Evolutionary conservation across 2,888 invertebrate species (phyloP), one percentile per base, ranked within the genome.

Genomic region (Tineola bisselliella): DNA sequence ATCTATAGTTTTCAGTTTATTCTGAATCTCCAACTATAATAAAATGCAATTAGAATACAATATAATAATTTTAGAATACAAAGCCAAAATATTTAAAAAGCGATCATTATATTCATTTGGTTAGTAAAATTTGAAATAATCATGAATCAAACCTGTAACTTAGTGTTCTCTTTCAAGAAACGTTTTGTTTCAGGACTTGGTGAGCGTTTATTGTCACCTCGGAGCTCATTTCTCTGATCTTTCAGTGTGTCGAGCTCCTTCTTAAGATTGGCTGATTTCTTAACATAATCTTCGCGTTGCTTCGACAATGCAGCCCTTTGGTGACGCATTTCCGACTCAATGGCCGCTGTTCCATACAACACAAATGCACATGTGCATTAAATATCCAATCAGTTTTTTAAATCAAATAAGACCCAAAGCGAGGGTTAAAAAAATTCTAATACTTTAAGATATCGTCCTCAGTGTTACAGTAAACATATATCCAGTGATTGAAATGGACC

Each of bases 141-240:
- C 10, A 12, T 38, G 3, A 38, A 38, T 38, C 79, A 88, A 88
- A 94, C 95, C 93, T 95, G 95, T 61, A 95, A 80, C 70, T 93
- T 94, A 69, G 92, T 91, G 78, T 95, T 95, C 78, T 95, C 94
- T 73, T 93, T 92, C 62, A 94, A 88, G 73, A 94, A 93, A 65
- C 92, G 89, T 76, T 91, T 91, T 68, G 92, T 93, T 65, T 94
- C 94, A 0, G 93, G 91, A 63, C 93, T 92, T 38, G 91, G 91
- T 6, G 93, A 92, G 10, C 90, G 87, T 64, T 91, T 90, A 19
- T 88, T 83, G 66, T 91, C 90, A 30, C 91, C 90, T 3, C 91
- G 88, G 52, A 95, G 89, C 73, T 94, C 94, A 64, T 91, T 91
- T 63, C 93, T 92, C 73, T 95, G 95, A 60, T 92, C 91, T 69